phyloP scores from a whole-genome alignment of 1,140 invertebrate species.

The Achroia grisella region DNA sequence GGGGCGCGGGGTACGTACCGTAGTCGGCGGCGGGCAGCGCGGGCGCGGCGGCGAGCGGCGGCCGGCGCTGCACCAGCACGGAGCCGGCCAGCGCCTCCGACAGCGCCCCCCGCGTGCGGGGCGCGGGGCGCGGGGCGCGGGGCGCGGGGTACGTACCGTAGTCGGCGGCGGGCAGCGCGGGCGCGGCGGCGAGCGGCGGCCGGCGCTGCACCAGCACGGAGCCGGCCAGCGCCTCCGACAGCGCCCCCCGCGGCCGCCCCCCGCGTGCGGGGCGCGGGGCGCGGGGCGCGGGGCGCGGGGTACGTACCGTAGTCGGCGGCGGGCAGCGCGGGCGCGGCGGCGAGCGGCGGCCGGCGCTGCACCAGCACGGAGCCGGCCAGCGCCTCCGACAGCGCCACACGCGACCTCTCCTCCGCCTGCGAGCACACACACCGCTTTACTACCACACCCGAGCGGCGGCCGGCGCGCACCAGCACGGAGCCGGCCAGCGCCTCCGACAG shows the following conservation, averaged over 20 bases:
- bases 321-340: neutral
- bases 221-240: constrained; percentile 33
- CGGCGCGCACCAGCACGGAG: constrained; percentile 30
- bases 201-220: constrained; percentile 31
- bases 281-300: no score
- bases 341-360: constrained; percentile 12
- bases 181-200: no score
- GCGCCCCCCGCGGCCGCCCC: constrained; percentile 16
- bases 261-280: no score
- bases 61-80: constrained; percentile 28
- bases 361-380: constrained; percentile 37
- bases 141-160: no score
- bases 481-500: constrained; percentile 34
- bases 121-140: constrained; percentile 15
- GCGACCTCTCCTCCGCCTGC: no score
- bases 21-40: neutral
- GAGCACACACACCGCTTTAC: no score
- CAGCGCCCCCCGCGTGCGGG: constrained; percentile 16
- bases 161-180: no score
- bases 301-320: no score
- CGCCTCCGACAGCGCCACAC: constrained; percentile 32
- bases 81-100: constrained; percentile 34
- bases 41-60: neutral
- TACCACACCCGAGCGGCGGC: neutral
- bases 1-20: no score